Conservation (phyloP, 2,888 invertebrate genomes). For the Blastobasis lacticolella region DNA sequence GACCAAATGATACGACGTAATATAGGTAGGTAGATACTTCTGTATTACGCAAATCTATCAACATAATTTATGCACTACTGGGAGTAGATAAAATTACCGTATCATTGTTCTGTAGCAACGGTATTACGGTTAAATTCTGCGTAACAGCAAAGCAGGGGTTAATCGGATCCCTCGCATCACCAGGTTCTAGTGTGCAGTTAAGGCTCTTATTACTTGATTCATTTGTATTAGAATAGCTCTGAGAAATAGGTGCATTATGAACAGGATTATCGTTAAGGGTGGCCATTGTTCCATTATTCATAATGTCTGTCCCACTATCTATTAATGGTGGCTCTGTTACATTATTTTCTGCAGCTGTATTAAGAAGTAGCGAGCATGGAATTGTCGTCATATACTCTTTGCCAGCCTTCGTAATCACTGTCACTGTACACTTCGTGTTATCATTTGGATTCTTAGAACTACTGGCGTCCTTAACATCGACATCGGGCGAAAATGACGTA, state of each 20-base stretch:
- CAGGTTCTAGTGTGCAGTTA: slow-evolving; percentile 42
- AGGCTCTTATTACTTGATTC: slow-evolving; percentile 18
- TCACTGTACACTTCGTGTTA: slow-evolving; percentile 60
- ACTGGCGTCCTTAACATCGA: slow-evolving; percentile 48
- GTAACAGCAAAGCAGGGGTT: slow-evolving; percentile 56
- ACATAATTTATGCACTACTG: slow-evolving; percentile 3
- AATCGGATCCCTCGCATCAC: slow-evolving; percentile 51
- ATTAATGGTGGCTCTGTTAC: slow-evolving; percentile 53
- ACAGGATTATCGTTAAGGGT: no score
- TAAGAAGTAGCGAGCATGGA: slow-evolving; percentile 61
- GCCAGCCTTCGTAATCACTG: slow-evolving; percentile 53
- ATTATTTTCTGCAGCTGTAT: slow-evolving; percentile 63
- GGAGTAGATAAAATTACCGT: slow-evolving; percentile 10
- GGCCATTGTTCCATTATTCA: no score
- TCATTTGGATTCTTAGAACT: slow-evolving; percentile 35
- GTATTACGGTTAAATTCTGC: slow-evolving; percentile 56
- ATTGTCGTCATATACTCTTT: slow-evolving; percentile 65
- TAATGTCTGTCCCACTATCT: slow-evolving; percentile 3
- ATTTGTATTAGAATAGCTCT: no score
- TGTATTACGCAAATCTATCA: no score
- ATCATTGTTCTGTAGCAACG: slow-evolving; percentile 27
- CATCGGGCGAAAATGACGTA: slow-evolving; percentile 63
- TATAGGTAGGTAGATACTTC: no score
- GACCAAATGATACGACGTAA: no score
- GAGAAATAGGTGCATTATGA: no score